These are phyloP conservation scores for Capreolus pygargus DNA, from an alignment of 2,113 vertebrate genomes.

Conservation along the genomic window DNA sequence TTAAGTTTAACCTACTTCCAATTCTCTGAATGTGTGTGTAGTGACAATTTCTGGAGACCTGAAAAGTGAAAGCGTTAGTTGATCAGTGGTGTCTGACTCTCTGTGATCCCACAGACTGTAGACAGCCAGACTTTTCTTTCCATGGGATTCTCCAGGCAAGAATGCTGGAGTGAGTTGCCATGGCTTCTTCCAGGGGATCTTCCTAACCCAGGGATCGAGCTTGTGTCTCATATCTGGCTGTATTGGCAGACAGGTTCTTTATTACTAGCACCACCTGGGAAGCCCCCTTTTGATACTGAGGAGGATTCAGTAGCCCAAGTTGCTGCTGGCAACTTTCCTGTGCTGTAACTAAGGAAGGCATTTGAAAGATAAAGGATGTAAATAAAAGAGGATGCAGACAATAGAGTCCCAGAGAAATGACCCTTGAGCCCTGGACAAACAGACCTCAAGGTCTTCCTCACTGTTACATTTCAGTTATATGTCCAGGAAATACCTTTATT, in stretches of 20 bases:
- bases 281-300: background rate
- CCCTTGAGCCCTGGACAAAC: background rate
- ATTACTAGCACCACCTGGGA: background rate
- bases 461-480: background rate
- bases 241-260: background rate
- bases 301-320: background rate
- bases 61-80: background rate
- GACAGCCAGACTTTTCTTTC: background rate
- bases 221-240: background rate
- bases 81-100: background rate
- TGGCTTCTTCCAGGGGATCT: background rate
- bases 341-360: background rate
- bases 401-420: background rate
- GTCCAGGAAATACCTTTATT: background rate
- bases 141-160: background rate
- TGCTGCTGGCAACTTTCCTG: background rate
- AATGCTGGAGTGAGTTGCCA: background rate
- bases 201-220: background rate
- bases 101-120: background rate
- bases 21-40: background rate
- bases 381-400: background rate
- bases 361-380: background rate
- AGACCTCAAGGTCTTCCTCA: background rate
- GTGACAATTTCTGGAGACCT: background rate
- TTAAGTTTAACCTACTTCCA: background rate